These are phyloP conservation scores for Chondrilla cf. caribensis DNA, from an alignment of 37 sponge, comb jelly and placozoan genomes.

Conservation along the genomic window DNA sequence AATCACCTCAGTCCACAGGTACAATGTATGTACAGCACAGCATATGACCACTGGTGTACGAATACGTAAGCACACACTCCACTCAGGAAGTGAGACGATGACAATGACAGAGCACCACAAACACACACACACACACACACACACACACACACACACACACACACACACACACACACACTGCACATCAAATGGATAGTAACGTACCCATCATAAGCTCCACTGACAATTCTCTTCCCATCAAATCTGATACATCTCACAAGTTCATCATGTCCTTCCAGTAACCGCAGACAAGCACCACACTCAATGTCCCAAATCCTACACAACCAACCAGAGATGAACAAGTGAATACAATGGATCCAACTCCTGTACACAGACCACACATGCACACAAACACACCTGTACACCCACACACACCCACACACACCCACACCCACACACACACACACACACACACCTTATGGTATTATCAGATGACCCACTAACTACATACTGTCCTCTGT, in stretches of 20 bases:
- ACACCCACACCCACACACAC: neutral
- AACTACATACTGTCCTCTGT: conserved; percentile 91
- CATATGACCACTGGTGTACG: too few relatives aligned
- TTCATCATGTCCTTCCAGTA: conserved; percentile 97
- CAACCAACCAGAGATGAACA: neutral
- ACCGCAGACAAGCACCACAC: conserved; percentile 87
- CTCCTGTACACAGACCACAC: neutral
- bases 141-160: too few relatives aligned
- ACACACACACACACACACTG: too few relatives aligned
- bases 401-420: neutral
- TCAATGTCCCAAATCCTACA: conserved; percentile 96
- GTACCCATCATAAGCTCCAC: conserved; percentile 99
- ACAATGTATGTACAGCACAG: neutral
- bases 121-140: too few relatives aligned
- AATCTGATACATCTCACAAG: conserved; percentile 97
- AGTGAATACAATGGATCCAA: neutral
- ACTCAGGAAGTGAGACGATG: too few relatives aligned
- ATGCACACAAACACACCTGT: neutral
- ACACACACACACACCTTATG: conserved; percentile 65
- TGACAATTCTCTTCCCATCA: conserved; percentile 94
- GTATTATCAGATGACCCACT: conserved; percentile 98
- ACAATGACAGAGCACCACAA: too few relatives aligned
- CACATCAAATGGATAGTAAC: too few relatives aligned
- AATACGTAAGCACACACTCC: too few relatives aligned
- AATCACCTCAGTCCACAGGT: neutral